These are phyloP conservation scores for Chelidonichthys spinosus DNA, from an alignment of 2,797 vertebrate species.

Conservation along the genomic window DNA sequence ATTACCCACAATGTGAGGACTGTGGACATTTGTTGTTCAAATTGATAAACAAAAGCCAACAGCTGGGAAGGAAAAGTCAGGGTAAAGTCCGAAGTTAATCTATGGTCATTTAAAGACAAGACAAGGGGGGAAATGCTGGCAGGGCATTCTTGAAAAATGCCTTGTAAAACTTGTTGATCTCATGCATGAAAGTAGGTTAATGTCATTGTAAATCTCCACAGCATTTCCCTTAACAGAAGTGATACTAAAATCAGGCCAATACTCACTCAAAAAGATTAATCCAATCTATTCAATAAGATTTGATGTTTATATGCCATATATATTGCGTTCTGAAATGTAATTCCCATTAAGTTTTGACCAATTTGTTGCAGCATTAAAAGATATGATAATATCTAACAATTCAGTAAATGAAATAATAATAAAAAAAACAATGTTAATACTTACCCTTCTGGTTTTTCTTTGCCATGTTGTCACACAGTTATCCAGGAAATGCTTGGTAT, in stretches of 20 bases:
- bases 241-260: background rate
- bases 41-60: slow-evolving; percentile 27
- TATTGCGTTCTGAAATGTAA: background rate
- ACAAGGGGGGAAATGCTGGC: background rate
- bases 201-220: slow-evolving; percentile 36
- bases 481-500: slow-evolving; percentile 16
- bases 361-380: background rate
- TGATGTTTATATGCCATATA: background rate
- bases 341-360: too few species aligned
- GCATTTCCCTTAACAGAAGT: background rate
- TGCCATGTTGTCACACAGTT: slow-evolving; percentile 74
- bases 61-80: slow-evolving; percentile 26
- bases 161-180: slow-evolving; percentile 43
- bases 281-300: background rate
- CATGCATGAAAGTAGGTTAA: slow-evolving; percentile 43
- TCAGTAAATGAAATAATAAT: too few species aligned
- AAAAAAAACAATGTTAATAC: slow-evolving; percentile 23
- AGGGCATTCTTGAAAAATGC: slow-evolving; percentile 3
- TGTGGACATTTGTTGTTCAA: background rate
- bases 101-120: slow-evolving; percentile 36
- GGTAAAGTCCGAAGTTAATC: slow-evolving; percentile 55
- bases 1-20: background rate
- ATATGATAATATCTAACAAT: background rate
- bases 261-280: background rate
- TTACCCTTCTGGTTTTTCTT: slow-evolving; percentile 86